These are phyloP conservation scores for Zootoca vivipara DNA, from an alignment of 2,113 vertebrate species.

Conservation along the genomic window DNA sequence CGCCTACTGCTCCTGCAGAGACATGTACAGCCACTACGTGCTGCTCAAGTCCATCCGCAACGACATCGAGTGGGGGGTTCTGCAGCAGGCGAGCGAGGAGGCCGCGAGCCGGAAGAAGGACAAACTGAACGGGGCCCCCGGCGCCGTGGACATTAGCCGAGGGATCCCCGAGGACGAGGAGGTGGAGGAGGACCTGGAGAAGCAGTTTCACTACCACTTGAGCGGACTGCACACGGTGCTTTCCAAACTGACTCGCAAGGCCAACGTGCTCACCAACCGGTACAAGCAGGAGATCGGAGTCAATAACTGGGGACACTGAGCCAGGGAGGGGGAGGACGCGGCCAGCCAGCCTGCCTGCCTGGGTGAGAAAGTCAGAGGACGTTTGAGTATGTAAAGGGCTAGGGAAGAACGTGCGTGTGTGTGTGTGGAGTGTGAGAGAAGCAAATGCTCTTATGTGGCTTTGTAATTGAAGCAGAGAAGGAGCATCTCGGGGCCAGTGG, in stretches of 20 bases:
- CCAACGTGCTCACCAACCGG: conserved; percentile 91
- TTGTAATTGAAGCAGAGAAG: neutral
- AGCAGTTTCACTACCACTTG: conserved; percentile 94
- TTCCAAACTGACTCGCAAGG: conserved; percentile 92
- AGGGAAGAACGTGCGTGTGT: neutral
- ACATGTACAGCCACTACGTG: conserved; percentile 94
- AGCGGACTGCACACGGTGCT: conserved; percentile 92
- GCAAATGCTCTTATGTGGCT: neutral
- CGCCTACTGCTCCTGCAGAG: conserved; percentile 78
- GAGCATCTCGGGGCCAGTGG: neutral
- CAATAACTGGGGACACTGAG: conserved; percentile 86
- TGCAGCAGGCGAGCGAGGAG: conserved; percentile 82
- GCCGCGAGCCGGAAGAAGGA: conserved; percentile 77
- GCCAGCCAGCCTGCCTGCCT: neutral
- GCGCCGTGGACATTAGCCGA: conserved; percentile 74
- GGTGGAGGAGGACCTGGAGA: conserved; percentile 87
- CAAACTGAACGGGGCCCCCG: conserved; percentile 70
- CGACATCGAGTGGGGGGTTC: conserved; percentile 94
- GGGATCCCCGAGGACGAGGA: conserved; percentile 76
- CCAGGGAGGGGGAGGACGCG: neutral
- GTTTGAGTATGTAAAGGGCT: conserved; percentile 12
- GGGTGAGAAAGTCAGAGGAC: neutral
- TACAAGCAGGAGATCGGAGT: conserved; percentile 96
- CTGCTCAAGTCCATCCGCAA: conserved; percentile 94
- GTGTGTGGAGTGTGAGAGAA: neutral